Percentiles rank a stretch among this genome's conserved stretches.
Evolutionary conservation across 2,888 invertebrate genomes (phyloP).

Genomic region (Liposcelis brunnea): DNA sequence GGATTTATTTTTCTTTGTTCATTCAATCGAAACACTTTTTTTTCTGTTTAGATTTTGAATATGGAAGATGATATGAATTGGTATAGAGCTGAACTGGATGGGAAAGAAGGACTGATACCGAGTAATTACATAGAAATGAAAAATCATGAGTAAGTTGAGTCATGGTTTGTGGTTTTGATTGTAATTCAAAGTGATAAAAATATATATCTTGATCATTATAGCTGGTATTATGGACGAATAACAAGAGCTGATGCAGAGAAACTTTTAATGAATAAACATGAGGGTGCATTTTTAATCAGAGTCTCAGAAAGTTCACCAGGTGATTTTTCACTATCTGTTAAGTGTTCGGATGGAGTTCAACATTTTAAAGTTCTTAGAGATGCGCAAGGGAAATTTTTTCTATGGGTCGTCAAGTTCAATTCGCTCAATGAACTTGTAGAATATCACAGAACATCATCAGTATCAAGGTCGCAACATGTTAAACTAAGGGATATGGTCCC

Average conservation of each 20-base stretch:
- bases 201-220: conserved; percentile 27
- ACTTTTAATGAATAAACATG: conserved; percentile 82
- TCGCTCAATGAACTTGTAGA: conserved; percentile 97
- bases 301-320: conserved; percentile 99
- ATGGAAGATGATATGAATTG: conserved; percentile 99
- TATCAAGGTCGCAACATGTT: conserved; percentile 92
- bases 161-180: no score
- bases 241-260: conserved; percentile 95
- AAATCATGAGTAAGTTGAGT: conserved; percentile 64
- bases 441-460: conserved; percentile 92
- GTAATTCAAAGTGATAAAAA: not conserved
- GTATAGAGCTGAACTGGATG: conserved; percentile 97
- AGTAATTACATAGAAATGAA: conserved; percentile 99
- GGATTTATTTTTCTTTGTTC: no score
- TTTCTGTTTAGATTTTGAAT: conserved; percentile 74
- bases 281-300: conserved; percentile 97
- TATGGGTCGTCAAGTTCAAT: conserved; percentile 99
- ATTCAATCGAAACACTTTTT: no score
- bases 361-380: conserved; percentile 97
- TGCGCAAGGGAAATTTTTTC: conserved; percentile 94
- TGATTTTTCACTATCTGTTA: conserved; percentile 97
- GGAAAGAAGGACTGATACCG: conserved; percentile 93
- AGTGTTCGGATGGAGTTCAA: conserved; percentile 94
- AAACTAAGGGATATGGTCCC: conserved; percentile 90
- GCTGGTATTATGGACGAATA: conserved; percentile 98